These are phyloP conservation scores for Mactromeris polynyma DNA, from an alignment of 2,888 invertebrate species.

Conservation along the genomic window DNA sequence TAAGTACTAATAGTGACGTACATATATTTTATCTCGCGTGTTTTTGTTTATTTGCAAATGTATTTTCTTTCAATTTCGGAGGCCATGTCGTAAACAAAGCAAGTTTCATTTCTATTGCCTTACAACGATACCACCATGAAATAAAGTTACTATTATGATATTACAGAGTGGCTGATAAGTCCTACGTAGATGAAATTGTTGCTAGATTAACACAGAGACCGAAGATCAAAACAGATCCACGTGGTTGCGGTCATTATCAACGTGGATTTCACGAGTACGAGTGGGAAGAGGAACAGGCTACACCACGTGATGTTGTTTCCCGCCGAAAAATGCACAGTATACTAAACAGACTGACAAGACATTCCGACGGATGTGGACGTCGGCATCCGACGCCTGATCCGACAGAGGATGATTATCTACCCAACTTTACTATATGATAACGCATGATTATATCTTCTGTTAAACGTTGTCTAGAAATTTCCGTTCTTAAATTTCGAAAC, in stretches of 20 bases:
- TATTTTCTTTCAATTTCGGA: too few species aligned
- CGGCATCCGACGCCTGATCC: conserved; percentile 63
- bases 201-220: conserved; percentile 51
- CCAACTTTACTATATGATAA: conserved; percentile 59
- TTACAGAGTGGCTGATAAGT: conserved; percentile 50
- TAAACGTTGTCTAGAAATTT: background rate
- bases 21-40: too few species aligned
- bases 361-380: conserved; percentile 46
- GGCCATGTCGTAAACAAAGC: too few species aligned
- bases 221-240: conserved; percentile 56
- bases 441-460: too few species aligned
- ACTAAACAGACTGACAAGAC: conserved; percentile 48
- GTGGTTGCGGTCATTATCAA: conserved; percentile 62
- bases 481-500: background rate
- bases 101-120: too few species aligned
- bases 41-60: too few species aligned
- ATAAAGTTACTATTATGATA: too few species aligned
- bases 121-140: too few species aligned
- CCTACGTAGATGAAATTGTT: conserved; percentile 61
- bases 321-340: conserved; percentile 55
- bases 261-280: conserved; percentile 58
- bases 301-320: conserved; percentile 54
- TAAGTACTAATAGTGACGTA: too few species aligned
- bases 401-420: conserved; percentile 66
- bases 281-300: conserved; percentile 39